These are phyloP conservation scores for Urosaurus nigricauda DNA, from an alignment of 2,797 vertebrate genomes.

Conservation along the genomic window DNA sequence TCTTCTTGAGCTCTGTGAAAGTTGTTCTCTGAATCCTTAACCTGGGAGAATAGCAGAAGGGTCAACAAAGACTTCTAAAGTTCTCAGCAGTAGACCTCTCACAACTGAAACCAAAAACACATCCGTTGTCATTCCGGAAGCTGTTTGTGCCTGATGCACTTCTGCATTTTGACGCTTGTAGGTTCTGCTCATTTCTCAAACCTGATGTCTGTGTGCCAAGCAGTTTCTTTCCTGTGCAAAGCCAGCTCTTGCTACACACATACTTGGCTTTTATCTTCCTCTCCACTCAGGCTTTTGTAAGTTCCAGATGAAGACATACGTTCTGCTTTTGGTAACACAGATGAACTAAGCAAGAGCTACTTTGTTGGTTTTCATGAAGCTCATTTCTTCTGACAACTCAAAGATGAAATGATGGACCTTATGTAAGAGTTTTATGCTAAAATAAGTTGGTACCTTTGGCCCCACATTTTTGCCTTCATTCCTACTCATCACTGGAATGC, in stretches of 20 bases:
- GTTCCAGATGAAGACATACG: fast-evolving
- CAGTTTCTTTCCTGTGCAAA: conserved; percentile 74
- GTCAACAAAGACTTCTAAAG: conserved; percentile 24
- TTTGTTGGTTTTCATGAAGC: not conserved
- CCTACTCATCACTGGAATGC: no score
- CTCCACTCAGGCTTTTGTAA: conserved; percentile 65
- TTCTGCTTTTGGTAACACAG: conserved; percentile 44
- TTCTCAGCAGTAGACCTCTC: conserved; percentile 33
- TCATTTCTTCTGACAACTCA: not conserved
- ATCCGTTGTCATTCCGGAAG: conserved; percentile 77
- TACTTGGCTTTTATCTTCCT: conserved; percentile 73
- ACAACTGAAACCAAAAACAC: conserved; percentile 68
- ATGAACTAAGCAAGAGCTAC: fast-evolving
- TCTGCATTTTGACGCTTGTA: conserved; percentile 76
- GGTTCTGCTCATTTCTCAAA: conserved; percentile 66
- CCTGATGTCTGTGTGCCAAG: conserved; percentile 69
- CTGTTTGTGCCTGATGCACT: conserved; percentile 73
- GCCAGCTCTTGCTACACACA: conserved; percentile 62
- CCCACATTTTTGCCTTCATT: no score
- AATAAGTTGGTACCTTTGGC: no score
- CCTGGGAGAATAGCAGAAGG: conserved; percentile 58
- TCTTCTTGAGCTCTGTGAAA: conserved; percentile 56
- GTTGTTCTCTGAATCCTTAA: conserved; percentile 48
- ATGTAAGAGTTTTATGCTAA: no score
- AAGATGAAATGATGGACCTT: not conserved